phyloP scores from a whole-genome alignment of 2,888 invertebrate species.

The Chloroclystis v-ata region DNA sequence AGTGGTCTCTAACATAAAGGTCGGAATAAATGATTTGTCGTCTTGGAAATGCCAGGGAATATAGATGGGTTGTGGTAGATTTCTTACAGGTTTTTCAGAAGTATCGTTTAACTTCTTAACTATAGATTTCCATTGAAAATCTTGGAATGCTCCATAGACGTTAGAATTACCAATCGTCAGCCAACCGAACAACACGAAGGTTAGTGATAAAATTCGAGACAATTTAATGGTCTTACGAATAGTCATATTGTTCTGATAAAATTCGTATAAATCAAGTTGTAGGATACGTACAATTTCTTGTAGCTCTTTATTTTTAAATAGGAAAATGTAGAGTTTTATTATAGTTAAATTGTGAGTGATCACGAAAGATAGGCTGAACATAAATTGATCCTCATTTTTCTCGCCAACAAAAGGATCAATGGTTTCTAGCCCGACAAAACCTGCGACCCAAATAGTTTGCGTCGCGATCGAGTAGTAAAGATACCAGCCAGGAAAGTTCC shows the following conservation, averaged over 20 bases:
- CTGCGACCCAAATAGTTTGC: slow-evolving; percentile 61
- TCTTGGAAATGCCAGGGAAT: slow-evolving; percentile 69
- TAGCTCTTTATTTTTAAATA: slow-evolving; percentile 60
- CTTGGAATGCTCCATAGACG: slow-evolving; percentile 60
- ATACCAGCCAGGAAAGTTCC: slow-evolving; percentile 61
- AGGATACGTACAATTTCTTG: slow-evolving; percentile 61
- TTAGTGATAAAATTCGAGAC: slow-evolving; percentile 52
- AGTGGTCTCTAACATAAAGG: slow-evolving; percentile 59
- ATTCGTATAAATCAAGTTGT: slow-evolving; percentile 55
- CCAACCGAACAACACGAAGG: slow-evolving; percentile 68
- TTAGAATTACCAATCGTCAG: slow-evolving; percentile 63
- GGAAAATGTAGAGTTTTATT: slow-evolving; percentile 65
- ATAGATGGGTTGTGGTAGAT: slow-evolving; percentile 65
- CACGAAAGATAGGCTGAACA: slow-evolving; percentile 71
- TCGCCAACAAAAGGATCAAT: slow-evolving; percentile 69
- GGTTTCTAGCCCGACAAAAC: slow-evolving; percentile 68
- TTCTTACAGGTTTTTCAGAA: slow-evolving; percentile 43
- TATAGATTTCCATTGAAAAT: slow-evolving; percentile 56
- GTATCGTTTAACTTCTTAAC: slow-evolving; percentile 49
- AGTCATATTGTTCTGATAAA: slow-evolving; percentile 56
- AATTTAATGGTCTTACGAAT: slow-evolving; percentile 51
- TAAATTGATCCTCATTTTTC: slow-evolving; percentile 66
- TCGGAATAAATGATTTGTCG: slow-evolving; percentile 52
- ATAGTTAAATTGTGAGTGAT: slow-evolving; percentile 68
- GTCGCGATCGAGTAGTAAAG: slow-evolving; percentile 61